phyloP scores from a whole-genome alignment of 1,140 invertebrate genomes.

The Caenorhabditis inopinata region DNA sequence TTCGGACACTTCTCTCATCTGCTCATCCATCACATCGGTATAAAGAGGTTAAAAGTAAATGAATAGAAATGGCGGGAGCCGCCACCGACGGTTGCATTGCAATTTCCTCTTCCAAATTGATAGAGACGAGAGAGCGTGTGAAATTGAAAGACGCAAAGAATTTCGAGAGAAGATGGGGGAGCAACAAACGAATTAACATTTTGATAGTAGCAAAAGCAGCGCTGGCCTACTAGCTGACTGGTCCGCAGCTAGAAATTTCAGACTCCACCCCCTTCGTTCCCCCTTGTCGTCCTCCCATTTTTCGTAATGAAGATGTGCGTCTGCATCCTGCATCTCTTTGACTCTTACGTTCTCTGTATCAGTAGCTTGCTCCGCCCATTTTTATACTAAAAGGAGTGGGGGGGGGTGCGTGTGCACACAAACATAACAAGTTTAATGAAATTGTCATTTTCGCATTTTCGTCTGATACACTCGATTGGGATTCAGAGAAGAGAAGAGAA shows the following conservation, averaged over 20 bases:
- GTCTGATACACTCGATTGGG: background rate
- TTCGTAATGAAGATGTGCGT: background rate
- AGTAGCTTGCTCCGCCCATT: too few relatives aligned
- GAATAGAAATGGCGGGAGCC: background rate
- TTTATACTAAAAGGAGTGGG: too few relatives aligned
- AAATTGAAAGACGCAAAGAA: background rate
- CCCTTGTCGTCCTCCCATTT: too few relatives aligned
- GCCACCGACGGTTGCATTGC: background rate
- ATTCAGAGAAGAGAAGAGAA: too few relatives aligned
- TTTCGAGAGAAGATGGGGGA: background rate
- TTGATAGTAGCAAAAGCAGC: slow-evolving; percentile 2
- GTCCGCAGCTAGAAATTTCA: background rate
- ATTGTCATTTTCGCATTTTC: slow-evolving; percentile 8
- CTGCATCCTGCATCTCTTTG: too few relatives aligned
- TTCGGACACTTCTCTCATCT: background rate
- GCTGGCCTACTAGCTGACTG: too few relatives aligned
- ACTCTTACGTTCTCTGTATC: too few relatives aligned
- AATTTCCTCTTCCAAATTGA: background rate
- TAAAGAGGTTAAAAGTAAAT: slow-evolving; percentile 1
- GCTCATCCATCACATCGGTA: too few relatives aligned
- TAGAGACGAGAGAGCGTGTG: background rate
- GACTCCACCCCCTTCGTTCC: background rate
- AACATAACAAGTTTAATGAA: slow-evolving; percentile 22
- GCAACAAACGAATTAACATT: background rate
- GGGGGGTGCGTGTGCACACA: background rate